Conservation (phyloP, 1,140 invertebrate genomes). For the Brachionus manjavacas region DNA sequence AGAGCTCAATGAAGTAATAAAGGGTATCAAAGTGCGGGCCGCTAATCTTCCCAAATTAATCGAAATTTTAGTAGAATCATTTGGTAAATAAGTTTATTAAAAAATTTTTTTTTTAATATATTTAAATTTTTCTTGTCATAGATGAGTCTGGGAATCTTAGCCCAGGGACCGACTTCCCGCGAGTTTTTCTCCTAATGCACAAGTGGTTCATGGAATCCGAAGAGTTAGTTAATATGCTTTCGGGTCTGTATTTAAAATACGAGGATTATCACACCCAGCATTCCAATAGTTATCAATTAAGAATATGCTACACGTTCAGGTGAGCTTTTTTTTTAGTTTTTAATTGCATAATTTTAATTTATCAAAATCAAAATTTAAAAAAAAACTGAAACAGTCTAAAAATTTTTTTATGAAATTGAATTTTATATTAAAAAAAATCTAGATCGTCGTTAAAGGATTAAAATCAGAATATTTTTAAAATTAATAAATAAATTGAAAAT, state of each 20-base stretch:
- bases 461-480: too few relatives aligned
- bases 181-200: slow-evolving; percentile 59
- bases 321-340: slow-evolving; percentile 34
- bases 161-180: slow-evolving; percentile 51
- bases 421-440: too few relatives aligned
- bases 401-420: too few relatives aligned
- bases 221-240: slow-evolving; percentile 53
- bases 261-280: slow-evolving; percentile 46
- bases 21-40: slow-evolving; percentile 52
- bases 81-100: slow-evolving; percentile 49
- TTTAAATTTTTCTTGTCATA: too few relatives aligned
- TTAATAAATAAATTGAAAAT: too few relatives aligned
- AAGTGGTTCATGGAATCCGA: slow-evolving; percentile 58
- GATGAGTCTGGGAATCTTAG: neutral
- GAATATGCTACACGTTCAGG: slow-evolving; percentile 46
- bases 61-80: slow-evolving; percentile 53
- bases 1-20: slow-evolving; percentile 52
- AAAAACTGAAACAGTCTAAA: too few relatives aligned
- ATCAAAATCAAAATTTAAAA: too few relatives aligned
- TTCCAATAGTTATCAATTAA: slow-evolving; percentile 17
- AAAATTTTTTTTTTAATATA: too few relatives aligned
- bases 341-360: too few relatives aligned
- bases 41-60: slow-evolving; percentile 54
- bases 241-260: slow-evolving; percentile 30
- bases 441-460: too few relatives aligned